Base-by-base conservation (phyloP, 2,888 invertebrate genomes). In the Caenorhabditis sp. region DNA sequence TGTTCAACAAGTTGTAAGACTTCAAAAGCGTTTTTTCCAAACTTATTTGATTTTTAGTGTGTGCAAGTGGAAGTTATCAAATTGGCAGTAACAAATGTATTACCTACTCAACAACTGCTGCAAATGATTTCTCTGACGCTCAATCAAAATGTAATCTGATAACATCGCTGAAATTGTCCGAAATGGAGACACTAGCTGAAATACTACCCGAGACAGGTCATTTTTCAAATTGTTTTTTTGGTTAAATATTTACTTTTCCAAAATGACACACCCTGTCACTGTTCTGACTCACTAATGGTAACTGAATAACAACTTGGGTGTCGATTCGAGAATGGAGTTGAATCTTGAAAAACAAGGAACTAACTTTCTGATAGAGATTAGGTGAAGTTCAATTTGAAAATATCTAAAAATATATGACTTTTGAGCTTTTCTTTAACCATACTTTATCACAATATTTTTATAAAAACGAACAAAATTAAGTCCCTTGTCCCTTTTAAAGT, bases 251-350 rank as follows among this genome's bases (percentile, higher is more conserved):
- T 59, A 27, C 38, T 36, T 56, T 43, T 10, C 7, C 8, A 17
- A 49, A 65, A 59, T 68, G 67, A 64, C 65, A 73, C 68, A 59
- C 60, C 63, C 67, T 71, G 63, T 12, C 67, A 67, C 71, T 63
- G 53, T 67, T 57, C 27, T 23, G 20, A 23, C 31, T 52, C 17
- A 52, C 20, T 52, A 7, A 52, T 52, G 8, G 3, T 21, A 17
- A 2, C 1, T 21, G 52, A 58, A 25, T 36, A 23, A 56, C 4
- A 31, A 4, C 4, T 7, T 31, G 10, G 31, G 31, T 10, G 31
- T n/a, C n/a, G 10, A 31, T 10, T 31, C 31, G 31, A 31, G 10
- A 31, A 31, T n/a, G n/a, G n/a, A n/a, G n/a, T n/a, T n/a, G n/a
- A n/a, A n/a, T n/a, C n/a, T n/a, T n/a, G n/a, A n/a, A n/a, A n/a